These are phyloP conservation scores for Minunthozetes semirufus DNA, from an alignment of 2,888 invertebrate genomes.

Conservation along the genomic window DNA sequence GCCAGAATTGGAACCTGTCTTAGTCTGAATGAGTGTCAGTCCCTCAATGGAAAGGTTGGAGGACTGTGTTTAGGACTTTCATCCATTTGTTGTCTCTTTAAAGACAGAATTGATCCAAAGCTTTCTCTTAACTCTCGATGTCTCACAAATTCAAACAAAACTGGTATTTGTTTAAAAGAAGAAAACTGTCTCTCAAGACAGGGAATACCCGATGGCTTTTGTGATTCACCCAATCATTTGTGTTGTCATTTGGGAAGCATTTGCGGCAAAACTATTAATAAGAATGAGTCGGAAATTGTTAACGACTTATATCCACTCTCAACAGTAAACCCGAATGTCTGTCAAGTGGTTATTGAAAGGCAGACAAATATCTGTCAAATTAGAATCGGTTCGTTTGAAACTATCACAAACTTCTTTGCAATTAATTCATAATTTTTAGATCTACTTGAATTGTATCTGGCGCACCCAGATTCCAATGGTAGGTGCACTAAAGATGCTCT, in stretches of 20 bases:
- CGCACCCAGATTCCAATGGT: background rate
- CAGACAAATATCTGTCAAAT: conserved; percentile 16
- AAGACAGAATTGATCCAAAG: too few species aligned
- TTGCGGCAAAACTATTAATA: conserved; percentile 39
- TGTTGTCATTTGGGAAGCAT: background rate
- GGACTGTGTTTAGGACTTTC: conserved; percentile 2
- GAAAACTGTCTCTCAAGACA: background rate
- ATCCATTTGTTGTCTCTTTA: background rate
- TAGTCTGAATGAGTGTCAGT: background rate
- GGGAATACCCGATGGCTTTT: conserved; percentile 10
- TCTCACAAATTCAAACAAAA: background rate
- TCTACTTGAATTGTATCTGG: background rate
- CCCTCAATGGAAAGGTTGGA: background rate
- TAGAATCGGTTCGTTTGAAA: background rate
- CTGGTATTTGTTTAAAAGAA: background rate
- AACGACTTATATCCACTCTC: conserved; percentile 26
- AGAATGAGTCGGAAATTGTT: conserved; percentile 40
- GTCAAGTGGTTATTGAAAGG: conserved; percentile 5
- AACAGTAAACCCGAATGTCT: conserved; percentile 8
- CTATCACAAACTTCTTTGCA: background rate
- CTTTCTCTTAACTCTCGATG: background rate
- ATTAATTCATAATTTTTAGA: background rate
- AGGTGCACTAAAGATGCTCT: conserved; percentile 8
- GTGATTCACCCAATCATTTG: background rate
- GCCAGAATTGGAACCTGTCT: conserved; percentile 13